Evolutionary conservation across 2,888 invertebrate genomes (phyloP), one percentile per base, ranked within the genome.

Genomic region (Drosophila rellima): DNA sequence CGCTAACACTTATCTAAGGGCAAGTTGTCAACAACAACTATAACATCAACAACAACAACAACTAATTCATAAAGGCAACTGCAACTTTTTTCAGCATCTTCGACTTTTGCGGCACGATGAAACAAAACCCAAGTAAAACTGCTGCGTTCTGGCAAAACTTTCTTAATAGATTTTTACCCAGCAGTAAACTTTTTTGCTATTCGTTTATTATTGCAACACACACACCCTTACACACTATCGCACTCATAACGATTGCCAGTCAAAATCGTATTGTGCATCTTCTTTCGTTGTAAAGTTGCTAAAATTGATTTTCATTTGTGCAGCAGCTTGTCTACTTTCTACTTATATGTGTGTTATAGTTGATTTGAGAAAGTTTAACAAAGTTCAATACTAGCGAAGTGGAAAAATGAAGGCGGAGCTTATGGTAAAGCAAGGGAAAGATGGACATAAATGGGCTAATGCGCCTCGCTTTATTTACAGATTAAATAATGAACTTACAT

Each of bases 221-320:
- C n/a, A 35, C 35, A 35, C 37, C 15, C 50, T 20, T 33, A 18
- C 18, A 42, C 18, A 40, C 18, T 8, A 18, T n/a, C 35, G 2
- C 5, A 15, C 11, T 31, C 10, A 23, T 42, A 55, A 60, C 29
- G 44, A 50, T 31, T 55, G 39, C 65, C 45, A 74, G 76, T 78
- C 75, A 62, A 70, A 75, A 78, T 73, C 74, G 56, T 70, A 75
- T 71, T 74, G 70, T 77, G 70, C 54, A 68, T 42, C 23, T 35
- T 20, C 37, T 20, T 65, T 56, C 65, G 20, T 47, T 39, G 64
- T 77, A 70, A 64, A 70, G 75, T 77, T 72, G 64, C 64, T 70
- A 74, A 84, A 86, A 86, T 85, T 84, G 85, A 86, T 85, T 85
- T 86, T 82, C 84, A 79, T 84, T 80, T 80, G 68, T 70, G 78